Evolutionary conservation across 2,888 invertebrate genomes (phyloP).

Genomic region (Rambutsinella grinnellia): DNA sequence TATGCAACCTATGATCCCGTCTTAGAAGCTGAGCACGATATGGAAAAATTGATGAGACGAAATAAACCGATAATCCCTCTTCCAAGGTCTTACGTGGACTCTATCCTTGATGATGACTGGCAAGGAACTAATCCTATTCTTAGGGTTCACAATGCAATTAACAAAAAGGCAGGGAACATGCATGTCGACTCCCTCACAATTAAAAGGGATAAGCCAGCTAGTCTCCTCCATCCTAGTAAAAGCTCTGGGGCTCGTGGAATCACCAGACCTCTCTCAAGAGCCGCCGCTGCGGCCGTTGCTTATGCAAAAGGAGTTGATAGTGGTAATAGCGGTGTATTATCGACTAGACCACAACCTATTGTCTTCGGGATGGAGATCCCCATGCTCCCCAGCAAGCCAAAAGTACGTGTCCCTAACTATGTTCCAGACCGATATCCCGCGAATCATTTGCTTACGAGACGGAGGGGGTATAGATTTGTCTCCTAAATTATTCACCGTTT

Average conservation of each 20-base stretch:
- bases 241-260: constrained; percentile 10
- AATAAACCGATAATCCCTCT: constrained; percentile 32
- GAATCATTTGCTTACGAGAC: constrained; percentile 46
- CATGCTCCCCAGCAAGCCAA: constrained; percentile 12
- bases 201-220: constrained; percentile 28
- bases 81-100: constrained; percentile 19
- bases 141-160: constrained; percentile 52
- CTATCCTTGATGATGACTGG: constrained; percentile 52
- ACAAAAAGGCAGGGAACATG: constrained; percentile 53
- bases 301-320: not conserved
- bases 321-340: not conserved
- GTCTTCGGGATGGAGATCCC: constrained; percentile 24
- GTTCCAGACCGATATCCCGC: constrained; percentile 48
- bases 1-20: constrained; percentile 47
- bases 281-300: constrained; percentile 26
- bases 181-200: constrained; percentile 28
- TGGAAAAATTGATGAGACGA: constrained; percentile 50
- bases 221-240: not conserved
- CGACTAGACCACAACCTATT: constrained; percentile 16
- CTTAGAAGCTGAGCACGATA: constrained; percentile 35
- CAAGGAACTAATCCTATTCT: constrained; percentile 46
- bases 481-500: no score
- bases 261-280: constrained; percentile 29
- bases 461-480: constrained; percentile 45
- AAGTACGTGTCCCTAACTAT: constrained; percentile 40